phyloP scores from a whole-genome alignment of 2,888 invertebrate species.

The Drosophila lacicola region DNA sequence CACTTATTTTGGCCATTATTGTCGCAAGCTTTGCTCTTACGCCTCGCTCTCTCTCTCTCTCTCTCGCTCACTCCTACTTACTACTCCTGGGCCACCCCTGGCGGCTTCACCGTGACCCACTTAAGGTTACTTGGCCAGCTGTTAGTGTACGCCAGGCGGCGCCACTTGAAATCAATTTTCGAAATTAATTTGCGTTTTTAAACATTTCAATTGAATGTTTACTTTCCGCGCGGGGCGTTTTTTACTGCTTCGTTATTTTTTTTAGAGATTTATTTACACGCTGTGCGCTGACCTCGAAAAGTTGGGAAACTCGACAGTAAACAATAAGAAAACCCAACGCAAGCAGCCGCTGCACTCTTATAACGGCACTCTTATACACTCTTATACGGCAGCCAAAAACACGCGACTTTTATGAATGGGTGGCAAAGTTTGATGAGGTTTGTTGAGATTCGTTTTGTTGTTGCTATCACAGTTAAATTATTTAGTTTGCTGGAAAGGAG shows the following conservation, averaged over 20 bases:
- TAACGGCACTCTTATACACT: constrained; percentile 46
- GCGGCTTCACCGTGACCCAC: constrained; percentile 57
- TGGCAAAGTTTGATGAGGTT: constrained; percentile 15
- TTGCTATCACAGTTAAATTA: constrained; percentile 53
- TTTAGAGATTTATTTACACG: constrained; percentile 40
- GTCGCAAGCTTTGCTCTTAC: constrained; percentile 4
- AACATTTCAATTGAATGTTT: constrained; percentile 61
- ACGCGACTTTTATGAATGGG: constrained; percentile 60
- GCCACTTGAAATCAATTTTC: constrained; percentile 74
- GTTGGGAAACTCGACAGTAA: constrained; percentile 49
- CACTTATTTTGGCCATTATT: constrained; percentile 77
- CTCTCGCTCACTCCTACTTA: background rate
- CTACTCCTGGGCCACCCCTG: constrained; percentile 36
- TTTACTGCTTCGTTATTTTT: constrained; percentile 12
- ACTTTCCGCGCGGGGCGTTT: constrained; percentile 7
- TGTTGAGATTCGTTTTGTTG: constrained; percentile 17
- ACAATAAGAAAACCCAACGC: constrained; percentile 37
- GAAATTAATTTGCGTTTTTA: constrained; percentile 66
- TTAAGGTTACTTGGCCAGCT: constrained; percentile 39
- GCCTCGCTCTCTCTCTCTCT: constrained; percentile 13
- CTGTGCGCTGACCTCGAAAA: constrained; percentile 54
- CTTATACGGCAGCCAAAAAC: constrained; percentile 46
- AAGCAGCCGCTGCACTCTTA: constrained; percentile 44
- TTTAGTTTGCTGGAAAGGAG: constrained; percentile 10
- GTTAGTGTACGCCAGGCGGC: constrained; percentile 38